A percentile compares a stretch with the other conserved stretches of the same genome.
These are phyloP conservation scores for Hartigia nigra DNA, from an alignment of 2,888 invertebrate genomes.

Conservation along the genomic window DNA sequence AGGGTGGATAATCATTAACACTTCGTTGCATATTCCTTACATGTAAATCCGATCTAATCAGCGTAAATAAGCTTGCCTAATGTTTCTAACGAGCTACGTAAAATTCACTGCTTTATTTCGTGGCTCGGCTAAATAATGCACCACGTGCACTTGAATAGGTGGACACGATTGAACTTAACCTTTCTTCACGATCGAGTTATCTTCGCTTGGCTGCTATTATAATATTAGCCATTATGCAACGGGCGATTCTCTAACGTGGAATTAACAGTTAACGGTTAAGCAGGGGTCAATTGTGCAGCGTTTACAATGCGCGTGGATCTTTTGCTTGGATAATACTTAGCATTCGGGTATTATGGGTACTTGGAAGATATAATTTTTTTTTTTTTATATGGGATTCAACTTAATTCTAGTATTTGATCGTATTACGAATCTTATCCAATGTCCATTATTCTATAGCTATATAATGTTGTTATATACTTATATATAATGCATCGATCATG, in stretches of 20 bases:
- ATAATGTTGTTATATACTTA: too few species aligned
- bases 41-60: slow-evolving; percentile 34
- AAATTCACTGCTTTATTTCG: slow-evolving; percentile 16
- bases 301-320: background rate
- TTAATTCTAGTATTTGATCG: too few species aligned
- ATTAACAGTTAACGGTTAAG: background rate
- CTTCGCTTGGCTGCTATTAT: background rate
- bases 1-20: slow-evolving; percentile 21
- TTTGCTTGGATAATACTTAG: background rate
- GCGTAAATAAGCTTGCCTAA: slow-evolving; percentile 27
- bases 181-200: slow-evolving; percentile 7
- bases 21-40: slow-evolving; percentile 19
- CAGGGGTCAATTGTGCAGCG: background rate
- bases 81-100: slow-evolving; percentile 29
- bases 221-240: background rate
- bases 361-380: background rate
- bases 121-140: slow-evolving; percentile 13
- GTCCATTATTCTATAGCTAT: too few species aligned
- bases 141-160: slow-evolving; percentile 16
- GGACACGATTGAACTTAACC: slow-evolving; percentile 18
- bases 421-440: too few species aligned
- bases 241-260: background rate
- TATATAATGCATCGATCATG: too few species aligned
- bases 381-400: background rate
- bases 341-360: background rate